Conservation (phyloP, 2,113 vertebrate species). For the Pachyramphus minor region DNA sequence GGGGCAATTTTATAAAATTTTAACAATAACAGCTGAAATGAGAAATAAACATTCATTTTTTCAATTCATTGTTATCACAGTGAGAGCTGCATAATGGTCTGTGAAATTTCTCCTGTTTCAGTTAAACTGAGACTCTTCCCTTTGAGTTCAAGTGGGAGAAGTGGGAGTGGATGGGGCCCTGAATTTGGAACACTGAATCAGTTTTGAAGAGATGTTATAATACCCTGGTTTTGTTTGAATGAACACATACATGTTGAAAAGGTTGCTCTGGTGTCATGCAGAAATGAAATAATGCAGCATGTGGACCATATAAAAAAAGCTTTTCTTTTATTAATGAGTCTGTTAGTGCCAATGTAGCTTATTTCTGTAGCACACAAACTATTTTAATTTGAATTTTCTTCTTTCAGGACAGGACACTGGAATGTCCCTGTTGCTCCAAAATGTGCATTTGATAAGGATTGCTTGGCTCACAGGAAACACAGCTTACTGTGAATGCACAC, state of each 20-base stretch:
- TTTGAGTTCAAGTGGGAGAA: neutral
- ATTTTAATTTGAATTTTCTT: neutral
- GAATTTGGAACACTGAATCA: neutral
- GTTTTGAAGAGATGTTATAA: neutral
- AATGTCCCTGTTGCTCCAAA: neutral
- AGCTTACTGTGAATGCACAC: neutral
- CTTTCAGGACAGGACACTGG: neutral
- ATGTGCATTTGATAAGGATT: neutral
- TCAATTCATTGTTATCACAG: neutral
- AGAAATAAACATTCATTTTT: neutral
- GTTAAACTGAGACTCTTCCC: neutral
- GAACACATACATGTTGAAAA: rapidly evolving
- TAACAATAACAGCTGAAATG: neutral
- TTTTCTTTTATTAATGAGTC: neutral
- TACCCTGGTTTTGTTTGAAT: neutral
- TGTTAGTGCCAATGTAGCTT: neutral
- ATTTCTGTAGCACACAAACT: neutral
- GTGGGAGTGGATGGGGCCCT: neutral
- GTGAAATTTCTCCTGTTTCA: neutral
- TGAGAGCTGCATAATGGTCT: neutral
- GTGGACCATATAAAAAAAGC: neutral
- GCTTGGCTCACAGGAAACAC: neutral
- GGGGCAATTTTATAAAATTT: neutral
- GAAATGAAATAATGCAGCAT: neutral
- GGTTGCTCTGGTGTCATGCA: neutral